Conservation (phyloP, 2,113 vertebrate genomes). For the Bubo bubo region DNA sequence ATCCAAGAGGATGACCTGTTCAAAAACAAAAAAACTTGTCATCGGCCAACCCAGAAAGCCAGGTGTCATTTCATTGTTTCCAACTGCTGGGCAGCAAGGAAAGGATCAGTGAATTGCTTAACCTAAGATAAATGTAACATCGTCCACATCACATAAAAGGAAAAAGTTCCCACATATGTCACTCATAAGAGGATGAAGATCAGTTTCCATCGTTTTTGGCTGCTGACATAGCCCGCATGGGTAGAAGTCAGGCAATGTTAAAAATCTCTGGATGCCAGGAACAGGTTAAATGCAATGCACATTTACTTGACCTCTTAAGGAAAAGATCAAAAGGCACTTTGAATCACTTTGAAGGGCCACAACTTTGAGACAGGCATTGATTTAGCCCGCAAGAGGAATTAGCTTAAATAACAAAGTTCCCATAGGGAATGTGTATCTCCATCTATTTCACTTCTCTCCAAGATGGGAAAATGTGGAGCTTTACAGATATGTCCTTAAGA, state of each 20-base stretch:
- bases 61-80: too few relatives aligned
- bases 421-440: background rate
- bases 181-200: background rate
- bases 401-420: background rate
- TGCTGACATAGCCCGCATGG: background rate
- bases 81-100: background rate
- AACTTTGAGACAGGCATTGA: background rate
- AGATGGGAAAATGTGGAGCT: background rate
- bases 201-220: background rate
- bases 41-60: background rate
- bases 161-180: background rate
- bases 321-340: background rate
- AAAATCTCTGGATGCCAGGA: background rate
- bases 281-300: background rate
- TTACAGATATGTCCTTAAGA: background rate
- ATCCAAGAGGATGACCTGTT: conserved; percentile 80
- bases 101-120: background rate
- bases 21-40: background rate
- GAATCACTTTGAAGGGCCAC: background rate
- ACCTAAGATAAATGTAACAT: background rate
- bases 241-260: background rate
- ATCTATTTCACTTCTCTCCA: background rate
- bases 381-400: background rate
- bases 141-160: background rate
- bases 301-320: background rate